phyloP scores from a whole-genome alignment of 2,113 vertebrate genomes.

The Sander vitreus region DNA sequence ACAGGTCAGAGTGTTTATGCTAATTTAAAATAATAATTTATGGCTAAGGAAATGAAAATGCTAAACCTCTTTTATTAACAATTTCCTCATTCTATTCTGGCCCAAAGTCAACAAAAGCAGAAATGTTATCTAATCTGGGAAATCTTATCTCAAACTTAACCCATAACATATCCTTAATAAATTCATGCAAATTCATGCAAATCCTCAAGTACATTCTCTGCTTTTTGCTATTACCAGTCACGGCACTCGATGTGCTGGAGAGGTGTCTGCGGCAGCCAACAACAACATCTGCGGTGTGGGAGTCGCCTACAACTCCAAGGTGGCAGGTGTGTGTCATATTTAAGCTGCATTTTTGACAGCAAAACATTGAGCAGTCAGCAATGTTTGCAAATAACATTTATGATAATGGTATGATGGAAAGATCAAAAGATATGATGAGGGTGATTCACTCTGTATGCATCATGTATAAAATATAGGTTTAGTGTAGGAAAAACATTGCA shows the following conservation, averaged over 20 bases:
- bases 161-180: constrained; percentile 30
- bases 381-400: constrained; percentile 35
- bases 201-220: constrained; percentile 28
- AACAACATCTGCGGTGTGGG: constrained; percentile 99
- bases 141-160: constrained; percentile 28
- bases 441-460: constrained; percentile 5
- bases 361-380: constrained; percentile 35
- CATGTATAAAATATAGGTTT: constrained; percentile 4
- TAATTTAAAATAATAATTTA: constrained; percentile 35
- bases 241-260: constrained; percentile 96
- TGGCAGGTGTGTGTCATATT: constrained; percentile 89
- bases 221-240: constrained; percentile 85
- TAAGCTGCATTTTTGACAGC: constrained; percentile 10
- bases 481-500: background rate
- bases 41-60: background rate
- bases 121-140: constrained; percentile 4
- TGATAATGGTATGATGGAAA: constrained; percentile 46
- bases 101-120: constrained; percentile 18
- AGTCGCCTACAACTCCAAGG: constrained; percentile 97
- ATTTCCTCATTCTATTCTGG: constrained; percentile 14
- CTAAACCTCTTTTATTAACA: constrained; percentile 6
- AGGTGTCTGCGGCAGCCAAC: constrained; percentile 97
- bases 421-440: constrained; percentile 15
- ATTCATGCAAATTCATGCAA: constrained; percentile 59
- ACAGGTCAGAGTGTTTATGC: constrained; percentile 21